A percentile compares a stretch with the other conserved stretches of the same genome.
phyloP scores from a whole-genome alignment of 35 echinoderm and acorn worm genomes.

The Heliocidaris tuberculata region DNA sequence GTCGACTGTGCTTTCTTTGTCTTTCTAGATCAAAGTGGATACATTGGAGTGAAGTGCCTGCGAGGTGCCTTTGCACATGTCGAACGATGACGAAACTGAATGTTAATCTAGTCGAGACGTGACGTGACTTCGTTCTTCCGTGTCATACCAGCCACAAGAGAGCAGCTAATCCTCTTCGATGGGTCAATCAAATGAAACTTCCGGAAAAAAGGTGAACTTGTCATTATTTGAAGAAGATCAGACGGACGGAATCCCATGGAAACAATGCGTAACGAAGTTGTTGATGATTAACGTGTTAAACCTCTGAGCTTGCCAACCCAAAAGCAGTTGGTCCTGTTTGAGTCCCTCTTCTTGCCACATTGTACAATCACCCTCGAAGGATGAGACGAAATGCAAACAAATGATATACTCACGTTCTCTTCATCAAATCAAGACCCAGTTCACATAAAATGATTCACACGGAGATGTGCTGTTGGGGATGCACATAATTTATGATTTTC shows the following conservation, averaged over 20 bases:
- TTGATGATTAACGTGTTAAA: not conserved
- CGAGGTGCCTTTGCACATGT: not conserved
- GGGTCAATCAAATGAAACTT: not conserved
- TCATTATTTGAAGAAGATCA: not conserved
- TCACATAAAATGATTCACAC: not conserved
- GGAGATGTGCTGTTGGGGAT: too few species aligned
- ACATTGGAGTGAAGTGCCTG: not conserved
- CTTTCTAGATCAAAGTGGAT: not conserved
- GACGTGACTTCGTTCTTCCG: not conserved
- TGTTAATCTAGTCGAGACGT: not conserved
- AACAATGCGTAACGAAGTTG: constrained; percentile 10
- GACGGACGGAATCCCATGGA: not conserved
- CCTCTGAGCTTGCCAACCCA: not conserved
- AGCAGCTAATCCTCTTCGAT: not conserved
- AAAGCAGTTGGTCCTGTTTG: not conserved
- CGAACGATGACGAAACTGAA: not conserved
- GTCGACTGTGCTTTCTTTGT: not conserved
- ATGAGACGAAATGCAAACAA: not conserved
- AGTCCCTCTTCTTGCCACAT: not conserved
- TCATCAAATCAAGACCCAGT: not conserved
- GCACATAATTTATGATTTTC: too few species aligned
- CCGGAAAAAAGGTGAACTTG: not conserved
- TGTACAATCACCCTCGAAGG: not conserved
- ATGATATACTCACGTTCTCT: not conserved
- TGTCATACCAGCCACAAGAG: not conserved